These are phyloP conservation scores for Paratilapia polleni DNA, from an alignment of 2,113 vertebrate species.

Conservation along the genomic window DNA sequence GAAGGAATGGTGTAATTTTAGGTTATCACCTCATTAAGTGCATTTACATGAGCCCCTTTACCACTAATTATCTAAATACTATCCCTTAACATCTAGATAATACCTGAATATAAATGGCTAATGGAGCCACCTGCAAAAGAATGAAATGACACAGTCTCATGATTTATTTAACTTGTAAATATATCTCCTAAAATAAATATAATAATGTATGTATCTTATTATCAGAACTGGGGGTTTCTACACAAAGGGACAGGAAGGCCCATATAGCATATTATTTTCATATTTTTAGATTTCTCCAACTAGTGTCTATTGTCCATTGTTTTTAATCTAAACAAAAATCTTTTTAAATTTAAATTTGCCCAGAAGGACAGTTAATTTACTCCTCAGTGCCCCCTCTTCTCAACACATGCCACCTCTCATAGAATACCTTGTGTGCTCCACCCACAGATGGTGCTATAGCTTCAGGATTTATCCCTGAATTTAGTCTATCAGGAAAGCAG, in stretches of 20 bases:
- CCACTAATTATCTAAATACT: background rate
- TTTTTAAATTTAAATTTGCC: background rate
- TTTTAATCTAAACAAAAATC: background rate
- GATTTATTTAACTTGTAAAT: background rate
- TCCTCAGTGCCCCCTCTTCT: background rate
- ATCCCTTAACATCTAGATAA: background rate
- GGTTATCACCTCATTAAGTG: constrained; percentile 16
- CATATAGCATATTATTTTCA: background rate
- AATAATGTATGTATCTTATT: background rate
- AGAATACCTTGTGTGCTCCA: background rate
- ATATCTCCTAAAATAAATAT: background rate
- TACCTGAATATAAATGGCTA: background rate
- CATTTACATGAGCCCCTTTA: background rate
- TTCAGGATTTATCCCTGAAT: background rate
- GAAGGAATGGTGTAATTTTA: background rate
- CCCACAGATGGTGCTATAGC: background rate
- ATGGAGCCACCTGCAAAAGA: background rate
- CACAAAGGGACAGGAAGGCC: background rate
- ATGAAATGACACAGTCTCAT: background rate
- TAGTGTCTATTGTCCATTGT: background rate
- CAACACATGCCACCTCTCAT: background rate
- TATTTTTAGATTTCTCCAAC: background rate
- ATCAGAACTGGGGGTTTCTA: accelerated
- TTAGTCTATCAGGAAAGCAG: background rate
- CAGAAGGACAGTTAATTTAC: constrained; percentile 1